phyloP scores from a whole-genome alignment of 2,113 vertebrate genomes.

The Prietella phreatophila region DNA sequence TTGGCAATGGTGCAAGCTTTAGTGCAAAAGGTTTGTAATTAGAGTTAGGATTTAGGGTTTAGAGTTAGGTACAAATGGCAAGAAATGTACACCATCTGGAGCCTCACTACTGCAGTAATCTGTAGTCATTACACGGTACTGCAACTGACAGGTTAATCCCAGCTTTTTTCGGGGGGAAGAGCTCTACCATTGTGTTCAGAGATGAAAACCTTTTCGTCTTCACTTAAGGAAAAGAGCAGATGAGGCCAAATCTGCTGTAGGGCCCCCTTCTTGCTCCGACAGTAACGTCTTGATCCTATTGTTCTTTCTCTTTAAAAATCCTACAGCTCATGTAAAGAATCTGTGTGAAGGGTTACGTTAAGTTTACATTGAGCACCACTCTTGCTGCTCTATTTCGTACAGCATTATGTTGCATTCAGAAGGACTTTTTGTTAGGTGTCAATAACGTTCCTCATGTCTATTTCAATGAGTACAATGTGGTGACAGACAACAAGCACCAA shows the following conservation, averaged over 20 bases:
- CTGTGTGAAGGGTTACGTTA: neutral
- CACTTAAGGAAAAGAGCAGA: neutral
- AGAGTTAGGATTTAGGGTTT: constrained; percentile 15
- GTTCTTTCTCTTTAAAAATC: neutral
- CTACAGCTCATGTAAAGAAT: neutral
- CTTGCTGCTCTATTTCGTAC: neutral
- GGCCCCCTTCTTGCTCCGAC: neutral
- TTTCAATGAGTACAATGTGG: neutral
- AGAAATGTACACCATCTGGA: constrained; percentile 16
- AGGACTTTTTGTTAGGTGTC: neutral
- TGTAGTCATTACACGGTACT: constrained; percentile 54
- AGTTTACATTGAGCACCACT: neutral
- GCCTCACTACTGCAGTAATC: constrained; percentile 7
- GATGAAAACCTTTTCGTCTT: neutral
- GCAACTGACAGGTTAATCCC: constrained; percentile 43
- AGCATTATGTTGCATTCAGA: neutral
- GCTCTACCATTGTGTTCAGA: constrained; percentile 24
- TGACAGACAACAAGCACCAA: neutral
- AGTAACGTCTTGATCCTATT: neutral
- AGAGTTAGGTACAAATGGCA: constrained; percentile 2
- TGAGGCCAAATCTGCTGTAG: neutral
- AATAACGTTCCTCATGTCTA: neutral
- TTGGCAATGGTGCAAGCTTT: neutral
- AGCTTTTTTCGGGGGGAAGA: constrained; percentile 5
- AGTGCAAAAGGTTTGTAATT: constrained; percentile 17